Evolutionary conservation across 92 coral and sea anemone genomes (phyloP), one percentile per base, ranked within the genome.

Genomic region (Epizoanthus stellaris): DNA sequence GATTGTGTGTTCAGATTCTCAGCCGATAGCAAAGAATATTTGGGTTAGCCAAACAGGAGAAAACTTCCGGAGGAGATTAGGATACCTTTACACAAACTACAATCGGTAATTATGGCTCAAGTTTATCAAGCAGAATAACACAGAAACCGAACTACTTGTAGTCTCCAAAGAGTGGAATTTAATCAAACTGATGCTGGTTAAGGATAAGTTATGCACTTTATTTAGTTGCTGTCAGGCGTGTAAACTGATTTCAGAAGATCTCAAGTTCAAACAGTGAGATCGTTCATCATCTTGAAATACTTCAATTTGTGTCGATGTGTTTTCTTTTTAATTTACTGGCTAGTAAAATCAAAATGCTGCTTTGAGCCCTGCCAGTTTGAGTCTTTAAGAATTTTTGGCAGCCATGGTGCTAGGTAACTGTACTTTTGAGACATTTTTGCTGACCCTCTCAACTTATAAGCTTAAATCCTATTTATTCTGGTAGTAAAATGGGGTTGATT

Each of bases 61-160:
- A 68, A 17, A 5, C 25, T 63, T 79, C 70, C 83, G 83, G 70
- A 79, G 61, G 43, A 63, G 52, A 25, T 68, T 68, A 38, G n/a
- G 30, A 21, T 42, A 67, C 71, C 20, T 67, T 38, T 34, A 13
- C 71, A 67, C 9, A 4, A 45, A 7, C 49, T 45, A 45, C 49
- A 45, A 52, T 52, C 56, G 13, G 56, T 52, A 52, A 10, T 52
- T 52, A 15, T 52, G 56, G 56, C 2, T 52, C 12, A 52, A 52
- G 54, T 8, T 49, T 49, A 49, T 49, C 54, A 49, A 49, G 56
- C 15, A 9, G 56, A 52, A 52, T 52, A 52, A 52, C 15, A 52
- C 14, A 10, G 10, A 45, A 45, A 45, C 52, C 52, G 7, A 45
- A 52, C 15, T 52, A 52, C 56, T 52, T 52, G 56, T 52, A 9